Evolutionary conservation across 2,797 vertebrate species (phyloP), one percentile per base, ranked within the genome.

Genomic region (Lagodon rhomboides): DNA sequence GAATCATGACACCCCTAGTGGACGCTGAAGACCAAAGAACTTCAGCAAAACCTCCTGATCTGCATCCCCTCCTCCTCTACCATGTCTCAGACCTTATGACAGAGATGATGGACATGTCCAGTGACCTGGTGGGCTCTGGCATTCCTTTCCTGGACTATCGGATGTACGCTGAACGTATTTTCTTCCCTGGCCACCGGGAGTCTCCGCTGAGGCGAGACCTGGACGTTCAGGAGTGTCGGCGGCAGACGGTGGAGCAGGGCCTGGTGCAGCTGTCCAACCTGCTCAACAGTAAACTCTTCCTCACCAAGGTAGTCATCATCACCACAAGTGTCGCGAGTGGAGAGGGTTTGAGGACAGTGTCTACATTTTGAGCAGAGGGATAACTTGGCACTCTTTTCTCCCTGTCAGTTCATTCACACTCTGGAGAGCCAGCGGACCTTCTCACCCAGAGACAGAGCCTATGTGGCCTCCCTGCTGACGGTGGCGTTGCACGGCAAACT

Each of bases 51-150:
- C 27, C 13, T 17, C 53, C 65, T 75, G 69, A 84, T 54, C 50
- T 27, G 9, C 80, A 9, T 27, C 62, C 16, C 56, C 3, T 43
- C 38, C n/a, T 15, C 17, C 12, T 62, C 63, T 5, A 10, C 65
- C 25, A 23, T 49, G 11, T 12, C 4, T 47, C 92, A 99, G 98
- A 99, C 90, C 92, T 99, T 83, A 99, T 99, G 98, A 99, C 98
- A 0, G 98, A 99, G 92, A 99, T 99, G 98, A 99, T 98, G 87
- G 98, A 99, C 87, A 97, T 99, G 94, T 98, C 98, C 78, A 99
- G 98, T 54, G 98, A 99, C 92, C 95, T 99, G 17, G 96, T 98
- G 85, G 98, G 97, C 74, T 98, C 97, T 0, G 97, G 98, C 30
- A 99, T 99, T 61, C 98, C 98, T 3, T 99, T 99, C 94, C 94